Percentiles rank a stretch among this genome's conserved stretches.
phyloP scores from a whole-genome alignment of 2,888 invertebrate genomes.

The Acanthosepion esculentum region DNA sequence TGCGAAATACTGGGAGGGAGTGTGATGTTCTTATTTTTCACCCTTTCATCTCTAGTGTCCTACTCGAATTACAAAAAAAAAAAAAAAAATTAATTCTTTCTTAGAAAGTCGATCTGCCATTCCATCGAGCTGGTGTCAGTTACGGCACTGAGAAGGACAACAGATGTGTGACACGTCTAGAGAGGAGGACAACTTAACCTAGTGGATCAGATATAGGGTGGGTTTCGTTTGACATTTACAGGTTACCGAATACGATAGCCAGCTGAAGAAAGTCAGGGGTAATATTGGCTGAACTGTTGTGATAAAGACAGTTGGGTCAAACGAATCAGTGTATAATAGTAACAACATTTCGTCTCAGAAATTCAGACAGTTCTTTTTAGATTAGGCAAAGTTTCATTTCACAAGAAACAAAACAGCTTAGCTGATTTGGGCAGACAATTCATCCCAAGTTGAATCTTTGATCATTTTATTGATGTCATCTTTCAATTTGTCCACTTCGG shows the following conservation, averaged over 20 bases:
- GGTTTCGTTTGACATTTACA: not conserved
- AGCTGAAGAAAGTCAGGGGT: not conserved
- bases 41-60: too few relatives aligned
- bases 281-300: not conserved
- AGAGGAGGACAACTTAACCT: too few relatives aligned
- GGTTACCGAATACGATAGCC: not conserved
- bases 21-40: not conserved
- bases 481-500: not conserved
- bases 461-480: constrained; percentile 44
- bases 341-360: not conserved
- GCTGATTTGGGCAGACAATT: constrained; percentile 10
- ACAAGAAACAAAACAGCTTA: not conserved
- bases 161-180: too few relatives aligned
- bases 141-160: too few relatives aligned
- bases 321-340: not conserved
- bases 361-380: not conserved
- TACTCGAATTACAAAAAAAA: too few relatives aligned
- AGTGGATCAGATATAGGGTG: not conserved
- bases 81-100: too few relatives aligned
- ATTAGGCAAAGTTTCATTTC: not conserved
- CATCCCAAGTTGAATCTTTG: constrained; percentile 37
- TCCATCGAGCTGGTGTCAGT: too few relatives aligned
- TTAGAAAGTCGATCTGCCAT: too few relatives aligned
- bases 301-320: not conserved
- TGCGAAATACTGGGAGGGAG: not conserved